phyloP scores from a whole-genome alignment of 2,888 invertebrate species.

The Mimumesa dahlbomi region DNA sequence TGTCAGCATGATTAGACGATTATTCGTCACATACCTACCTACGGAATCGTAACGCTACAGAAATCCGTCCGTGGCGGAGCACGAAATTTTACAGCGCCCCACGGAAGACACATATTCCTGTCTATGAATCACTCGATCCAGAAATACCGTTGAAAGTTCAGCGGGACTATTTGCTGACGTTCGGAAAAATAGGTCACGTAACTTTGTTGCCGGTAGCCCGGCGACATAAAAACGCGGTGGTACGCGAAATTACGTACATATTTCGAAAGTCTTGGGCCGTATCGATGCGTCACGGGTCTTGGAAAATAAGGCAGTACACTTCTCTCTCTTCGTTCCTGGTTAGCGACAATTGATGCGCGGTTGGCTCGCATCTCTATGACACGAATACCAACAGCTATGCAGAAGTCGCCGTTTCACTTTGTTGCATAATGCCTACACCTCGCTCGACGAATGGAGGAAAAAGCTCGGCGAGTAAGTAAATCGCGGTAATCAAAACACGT shows the following conservation, averaged over 20 bases:
- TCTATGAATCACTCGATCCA: constrained; percentile 53
- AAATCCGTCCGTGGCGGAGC: too few species aligned
- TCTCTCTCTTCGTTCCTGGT: constrained; percentile 7
- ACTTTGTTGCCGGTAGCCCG: neutral
- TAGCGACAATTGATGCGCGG: constrained; percentile 27
- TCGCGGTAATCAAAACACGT: too few species aligned
- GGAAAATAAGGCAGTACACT: constrained; percentile 5
- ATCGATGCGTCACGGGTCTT: constrained; percentile 9
- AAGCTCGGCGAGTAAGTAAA: too few species aligned
- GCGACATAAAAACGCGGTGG: too few species aligned
- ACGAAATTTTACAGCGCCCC: constrained; percentile 23
- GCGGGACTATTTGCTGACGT: constrained; percentile 10
- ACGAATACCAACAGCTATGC: constrained; percentile 50
- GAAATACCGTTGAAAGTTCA: constrained; percentile 53
- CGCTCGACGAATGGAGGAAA: constrained; percentile 22
- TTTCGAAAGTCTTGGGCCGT: neutral
- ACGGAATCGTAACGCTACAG: too few species aligned
- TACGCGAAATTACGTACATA: constrained; percentile 6
- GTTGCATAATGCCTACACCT: constrained; percentile 49
- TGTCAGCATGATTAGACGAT: too few species aligned
- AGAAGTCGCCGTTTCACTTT: constrained; percentile 40
- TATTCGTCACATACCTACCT: too few species aligned
- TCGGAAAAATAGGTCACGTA: constrained; percentile 39
- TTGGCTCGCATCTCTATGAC: constrained; percentile 57
- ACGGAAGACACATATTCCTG: constrained; percentile 18